A percentile compares a stretch with the other conserved stretches of the same genome.
Evolutionary conservation across 2,888 invertebrate species (phyloP).

Genomic region (Aplocera efformata): DNA sequence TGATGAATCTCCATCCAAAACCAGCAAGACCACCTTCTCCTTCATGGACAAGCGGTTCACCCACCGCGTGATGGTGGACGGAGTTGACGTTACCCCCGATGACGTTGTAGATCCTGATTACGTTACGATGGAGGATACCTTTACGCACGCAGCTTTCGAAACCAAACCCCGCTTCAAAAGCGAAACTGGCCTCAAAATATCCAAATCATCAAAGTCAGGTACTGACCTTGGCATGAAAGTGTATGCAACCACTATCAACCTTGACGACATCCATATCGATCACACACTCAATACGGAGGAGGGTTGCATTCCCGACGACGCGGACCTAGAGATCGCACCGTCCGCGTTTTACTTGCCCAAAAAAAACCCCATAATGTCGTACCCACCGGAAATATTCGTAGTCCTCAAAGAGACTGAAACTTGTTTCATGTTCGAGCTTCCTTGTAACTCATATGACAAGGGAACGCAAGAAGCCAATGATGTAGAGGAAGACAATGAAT

Average conservation of each 20-base stretch:
- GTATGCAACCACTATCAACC: slow-evolving; percentile 70
- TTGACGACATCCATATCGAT: slow-evolving; percentile 77
- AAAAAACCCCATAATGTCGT: slow-evolving; percentile 48
- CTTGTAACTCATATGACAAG: slow-evolving; percentile 82
- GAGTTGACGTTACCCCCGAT: slow-evolving; percentile 57
- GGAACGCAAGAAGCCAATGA: slow-evolving; percentile 78
- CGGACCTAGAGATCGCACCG: slow-evolving; percentile 55
- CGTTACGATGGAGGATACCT: slow-evolving; percentile 54
- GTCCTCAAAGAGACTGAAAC: slow-evolving; percentile 85
- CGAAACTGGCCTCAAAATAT: slow-evolving; percentile 39
- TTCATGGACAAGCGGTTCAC: slow-evolving; percentile 54
- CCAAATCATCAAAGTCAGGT: slow-evolving; percentile 37
- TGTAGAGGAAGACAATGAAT: slow-evolving; percentile 82
- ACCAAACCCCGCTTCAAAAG: slow-evolving; percentile 44
- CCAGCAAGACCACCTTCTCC: slow-evolving; percentile 35
- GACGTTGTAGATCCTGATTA: slow-evolving; percentile 49
- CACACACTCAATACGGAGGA: slow-evolving; percentile 68
- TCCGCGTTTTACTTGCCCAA: slow-evolving; percentile 67
- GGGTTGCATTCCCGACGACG: slow-evolving; percentile 42
- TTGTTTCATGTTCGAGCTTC: slow-evolving; percentile 82
- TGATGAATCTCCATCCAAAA: slow-evolving; percentile 32
- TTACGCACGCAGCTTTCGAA: slow-evolving; percentile 62
- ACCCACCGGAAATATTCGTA: slow-evolving; percentile 81
- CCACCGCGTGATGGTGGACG: slow-evolving; percentile 45
- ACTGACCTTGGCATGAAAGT: slow-evolving; percentile 58